These are phyloP conservation scores for Timandra comae DNA, from an alignment of 2,888 invertebrate genomes.

Conservation along the genomic window DNA sequence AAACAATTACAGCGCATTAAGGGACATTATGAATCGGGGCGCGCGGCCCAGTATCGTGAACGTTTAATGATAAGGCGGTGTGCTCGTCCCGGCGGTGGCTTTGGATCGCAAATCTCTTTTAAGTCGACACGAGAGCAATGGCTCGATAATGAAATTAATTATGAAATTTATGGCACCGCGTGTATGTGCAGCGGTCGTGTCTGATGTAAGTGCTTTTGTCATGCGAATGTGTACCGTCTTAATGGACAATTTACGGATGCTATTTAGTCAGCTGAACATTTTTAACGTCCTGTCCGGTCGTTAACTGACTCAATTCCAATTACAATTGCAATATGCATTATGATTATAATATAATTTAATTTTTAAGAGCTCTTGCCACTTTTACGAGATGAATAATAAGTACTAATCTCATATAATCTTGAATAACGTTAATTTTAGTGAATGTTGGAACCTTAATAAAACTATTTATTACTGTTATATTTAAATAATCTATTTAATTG, in stretches of 20 bases:
- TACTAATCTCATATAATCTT: too few species aligned
- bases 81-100: slow-evolving; percentile 41
- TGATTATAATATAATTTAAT: slow-evolving; percentile 24
- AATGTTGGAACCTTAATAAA: not conserved
- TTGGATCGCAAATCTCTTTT: slow-evolving; percentile 61
- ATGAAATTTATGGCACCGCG: slow-evolving; percentile 56
- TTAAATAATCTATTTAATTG: too few species aligned
- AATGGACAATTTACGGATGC: slow-evolving; percentile 58
- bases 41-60: slow-evolving; percentile 46
- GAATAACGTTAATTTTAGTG: too few species aligned
- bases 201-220: slow-evolving; percentile 47
- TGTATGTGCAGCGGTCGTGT: slow-evolving; percentile 34
- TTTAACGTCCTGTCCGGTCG: slow-evolving; percentile 34
- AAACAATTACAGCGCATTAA: slow-evolving; percentile 60
- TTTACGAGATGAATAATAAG: too few species aligned
- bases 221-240: slow-evolving; percentile 53
- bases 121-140: slow-evolving; percentile 64
- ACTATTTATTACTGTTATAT: too few species aligned
- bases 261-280: slow-evolving; percentile 39
- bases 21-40: slow-evolving; percentile 45
- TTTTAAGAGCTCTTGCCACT: not conserved
- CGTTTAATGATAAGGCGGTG: slow-evolving; percentile 62
- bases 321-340: slow-evolving; percentile 40
- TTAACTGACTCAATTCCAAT: slow-evolving; percentile 43
- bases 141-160: slow-evolving; percentile 68